These are phyloP conservation scores for Cebus imitator DNA, from an alignment of 2,113 vertebrate genomes.

Conservation along the genomic window DNA sequence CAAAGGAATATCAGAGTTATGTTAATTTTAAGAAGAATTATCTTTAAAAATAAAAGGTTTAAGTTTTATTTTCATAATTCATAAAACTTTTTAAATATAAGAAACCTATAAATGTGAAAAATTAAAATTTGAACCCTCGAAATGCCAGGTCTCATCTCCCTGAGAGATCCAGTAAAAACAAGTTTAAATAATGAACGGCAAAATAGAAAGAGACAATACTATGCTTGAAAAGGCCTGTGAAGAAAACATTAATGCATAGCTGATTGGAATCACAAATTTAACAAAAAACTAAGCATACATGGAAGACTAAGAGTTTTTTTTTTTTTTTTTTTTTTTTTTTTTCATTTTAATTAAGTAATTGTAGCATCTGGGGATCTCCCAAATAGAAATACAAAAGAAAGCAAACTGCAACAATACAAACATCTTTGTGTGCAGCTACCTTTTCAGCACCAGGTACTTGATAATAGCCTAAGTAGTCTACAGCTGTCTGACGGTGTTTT, in stretches of 20 bases:
- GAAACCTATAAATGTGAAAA: not conserved
- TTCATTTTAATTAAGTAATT: not conserved
- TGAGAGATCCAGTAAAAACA: not conserved
- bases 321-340: not conserved
- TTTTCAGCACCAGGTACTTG: not conserved
- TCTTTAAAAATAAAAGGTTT: not conserved
- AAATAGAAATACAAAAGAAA: not conserved
- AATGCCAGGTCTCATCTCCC: not conserved
- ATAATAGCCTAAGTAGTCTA: not conserved
- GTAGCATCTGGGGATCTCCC: not conserved
- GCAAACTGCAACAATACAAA: not conserved
- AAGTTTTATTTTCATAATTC: not conserved
- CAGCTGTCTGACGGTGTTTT: not conserved
- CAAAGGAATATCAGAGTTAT: not conserved
- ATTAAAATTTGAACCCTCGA: not conserved
- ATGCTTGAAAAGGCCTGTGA: not conserved
- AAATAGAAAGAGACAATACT: not conserved
- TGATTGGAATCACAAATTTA: not conserved
- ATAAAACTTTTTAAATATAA: not conserved
- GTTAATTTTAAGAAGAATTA: not conserved
- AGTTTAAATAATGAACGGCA: not conserved
- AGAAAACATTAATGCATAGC: not conserved
- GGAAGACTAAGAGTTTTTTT: not conserved
- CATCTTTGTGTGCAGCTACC: not conserved
- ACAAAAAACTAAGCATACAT: not conserved